Base-by-base conservation (phyloP, 2,888 invertebrate species). In the Campoletis raptor region DNA sequence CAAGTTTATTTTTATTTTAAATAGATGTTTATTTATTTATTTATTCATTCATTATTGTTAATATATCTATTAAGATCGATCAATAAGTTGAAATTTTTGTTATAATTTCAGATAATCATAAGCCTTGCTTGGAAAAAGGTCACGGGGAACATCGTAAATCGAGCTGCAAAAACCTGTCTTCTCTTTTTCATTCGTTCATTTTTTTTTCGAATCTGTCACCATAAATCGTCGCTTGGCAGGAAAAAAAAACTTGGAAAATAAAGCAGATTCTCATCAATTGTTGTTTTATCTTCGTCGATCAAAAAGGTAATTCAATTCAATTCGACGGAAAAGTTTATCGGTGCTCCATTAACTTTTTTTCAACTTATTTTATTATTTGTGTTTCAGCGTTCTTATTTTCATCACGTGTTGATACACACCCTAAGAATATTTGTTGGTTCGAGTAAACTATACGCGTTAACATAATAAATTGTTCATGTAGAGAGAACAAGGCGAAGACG, bases 11-110 rank as follows among this genome's bases (percentile, higher is more conserved):
- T 64, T 76, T 79, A 79, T 80, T 54, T 48, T 66, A 80, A 83
- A 80, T 79, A 74, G 24, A 85, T 74, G 24, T 70, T 57, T 40
- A 79, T 74, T 61, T 21, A 85, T 80, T 52, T 12, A 48, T 48
- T n/a, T 18, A 48, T 48, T 18, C 42, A 69, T 73, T 69, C 42
- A 69, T 73, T 69, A 30, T 45, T 40, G 6, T 36, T 36, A n/a
- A 18, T n/a, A 42, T 72, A n/a, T 21, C 12, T 37, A 72, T 80
- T 15, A 48, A 67, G 54, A 79, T 80, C n/a, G 37, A 80, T 24
- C 78, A 74, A 81, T 48, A 69, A 83, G 52, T 40, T 76, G 48
- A 10, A 76, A 76, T 76, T n/a, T 48, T 45, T 66, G 45, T 73
- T 73, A 73, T 21, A 78, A 69, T 30, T 79, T 79, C 40, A n/a